Percentiles rank a stretch among this genome's conserved stretches.
Evolutionary conservation across 2,113 vertebrate species (phyloP).

Genomic region (Odontesthes bonariensis): DNA sequence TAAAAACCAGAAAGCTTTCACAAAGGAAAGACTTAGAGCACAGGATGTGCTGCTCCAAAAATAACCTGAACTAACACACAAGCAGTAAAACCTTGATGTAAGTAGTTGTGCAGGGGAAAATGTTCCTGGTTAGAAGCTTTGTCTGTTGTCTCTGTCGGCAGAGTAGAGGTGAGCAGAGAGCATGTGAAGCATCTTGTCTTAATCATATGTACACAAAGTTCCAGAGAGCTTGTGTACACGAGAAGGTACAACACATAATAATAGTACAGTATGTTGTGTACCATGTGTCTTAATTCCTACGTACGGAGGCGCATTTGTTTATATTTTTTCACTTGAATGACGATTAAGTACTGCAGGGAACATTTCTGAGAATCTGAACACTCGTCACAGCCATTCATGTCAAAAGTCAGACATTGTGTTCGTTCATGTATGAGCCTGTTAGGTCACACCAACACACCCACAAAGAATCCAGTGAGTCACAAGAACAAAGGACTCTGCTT

Average conservation of each 20-base stretch:
- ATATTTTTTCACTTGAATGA: neutral
- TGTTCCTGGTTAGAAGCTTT: neutral
- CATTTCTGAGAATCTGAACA: slow-evolving; percentile 23
- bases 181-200: too few relatives aligned
- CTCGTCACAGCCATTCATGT: neutral
- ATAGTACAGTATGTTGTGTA: neutral
- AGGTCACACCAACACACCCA: slow-evolving; percentile 14
- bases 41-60: slow-evolving; percentile 41
- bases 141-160: neutral
- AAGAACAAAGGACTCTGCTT: neutral
- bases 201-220: slow-evolving; percentile 13
- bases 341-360: neutral
- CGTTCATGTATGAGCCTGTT: slow-evolving; percentile 36
- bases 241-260: neutral
- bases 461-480: slow-evolving; percentile 46
- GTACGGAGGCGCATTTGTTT: neutral
- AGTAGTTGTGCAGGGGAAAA: neutral
- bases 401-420: slow-evolving; percentile 14
- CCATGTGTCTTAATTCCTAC: neutral
- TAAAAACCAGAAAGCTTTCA: neutral
- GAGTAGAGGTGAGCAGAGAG: neutral
- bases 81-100: neutral
- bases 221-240: neutral
- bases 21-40: slow-evolving; percentile 8
- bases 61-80: slow-evolving; percentile 8